Evolutionary conservation across 2,113 vertebrate species (phyloP).

Genomic region (Gallinago undulata): DNA sequence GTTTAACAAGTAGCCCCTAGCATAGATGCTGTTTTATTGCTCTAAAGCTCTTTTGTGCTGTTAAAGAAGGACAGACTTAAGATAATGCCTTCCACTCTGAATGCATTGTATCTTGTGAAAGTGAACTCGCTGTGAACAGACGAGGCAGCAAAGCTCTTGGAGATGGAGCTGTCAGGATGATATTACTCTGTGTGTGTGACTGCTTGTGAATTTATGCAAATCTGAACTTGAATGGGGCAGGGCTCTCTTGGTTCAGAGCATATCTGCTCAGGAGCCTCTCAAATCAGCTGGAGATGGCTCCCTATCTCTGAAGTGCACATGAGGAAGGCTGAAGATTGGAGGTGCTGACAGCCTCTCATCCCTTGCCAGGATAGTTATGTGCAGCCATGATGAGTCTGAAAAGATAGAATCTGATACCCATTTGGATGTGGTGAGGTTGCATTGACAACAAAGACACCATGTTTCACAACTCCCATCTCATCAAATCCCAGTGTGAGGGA

Average conservation of each 20-base stretch:
- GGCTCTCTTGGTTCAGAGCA: background rate
- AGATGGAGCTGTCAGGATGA: background rate
- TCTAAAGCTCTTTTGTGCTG: background rate
- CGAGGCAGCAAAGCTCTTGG: background rate
- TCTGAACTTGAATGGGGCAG: background rate
- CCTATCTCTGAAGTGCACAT: rapidly evolving
- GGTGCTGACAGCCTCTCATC: background rate
- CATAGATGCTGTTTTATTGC: background rate
- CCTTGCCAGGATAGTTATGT: background rate
- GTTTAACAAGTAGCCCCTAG: background rate
- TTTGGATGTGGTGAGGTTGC: background rate
- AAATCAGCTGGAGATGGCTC: background rate
- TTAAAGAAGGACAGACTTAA: background rate
- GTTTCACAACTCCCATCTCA: background rate
- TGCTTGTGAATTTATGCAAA: background rate
- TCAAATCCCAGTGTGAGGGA: background rate
- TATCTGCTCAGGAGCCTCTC: background rate
- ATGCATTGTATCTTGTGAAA: background rate
- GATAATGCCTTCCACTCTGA: background rate
- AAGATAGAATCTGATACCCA: background rate
- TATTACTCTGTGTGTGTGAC: rapidly evolving
- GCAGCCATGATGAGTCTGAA: background rate
- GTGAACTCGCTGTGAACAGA: background rate
- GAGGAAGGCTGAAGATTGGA: background rate
- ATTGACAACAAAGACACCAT: background rate